A percentile compares a stretch with the other conserved stretches of the same genome.
Conservation (phyloP, 2,888 invertebrate genomes). For the Chirona hameri region DNA sequence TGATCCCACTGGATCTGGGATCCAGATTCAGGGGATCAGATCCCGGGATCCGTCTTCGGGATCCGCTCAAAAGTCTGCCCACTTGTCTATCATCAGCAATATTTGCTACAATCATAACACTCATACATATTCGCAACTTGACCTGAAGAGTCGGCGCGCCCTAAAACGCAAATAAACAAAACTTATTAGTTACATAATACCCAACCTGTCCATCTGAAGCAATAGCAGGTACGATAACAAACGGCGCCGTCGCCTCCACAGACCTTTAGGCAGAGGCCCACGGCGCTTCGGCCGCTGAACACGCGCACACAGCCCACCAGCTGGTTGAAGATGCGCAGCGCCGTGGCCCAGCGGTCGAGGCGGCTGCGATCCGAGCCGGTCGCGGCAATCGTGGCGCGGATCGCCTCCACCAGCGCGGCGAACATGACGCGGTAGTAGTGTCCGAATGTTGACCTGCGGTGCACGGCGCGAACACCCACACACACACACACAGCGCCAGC, state of each 20-base stretch:
- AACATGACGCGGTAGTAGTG: slow-evolving; percentile 38
- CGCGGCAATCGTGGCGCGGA: slow-evolving; percentile 30
- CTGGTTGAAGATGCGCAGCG: slow-evolving; percentile 56
- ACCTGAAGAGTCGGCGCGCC: too few species aligned
- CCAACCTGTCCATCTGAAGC: too few species aligned
- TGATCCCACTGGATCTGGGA: too few species aligned
- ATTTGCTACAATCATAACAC: too few species aligned
- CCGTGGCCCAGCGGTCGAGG: slow-evolving; percentile 34
- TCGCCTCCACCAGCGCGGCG: slow-evolving; percentile 36
- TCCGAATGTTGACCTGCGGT: slow-evolving; percentile 35
- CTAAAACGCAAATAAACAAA: too few species aligned
- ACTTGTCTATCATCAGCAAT: too few species aligned
- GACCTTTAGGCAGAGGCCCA: slow-evolving; percentile 62
- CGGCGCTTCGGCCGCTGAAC: slow-evolving; percentile 60
- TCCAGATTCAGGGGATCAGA: too few species aligned
- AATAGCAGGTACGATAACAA: background rate
- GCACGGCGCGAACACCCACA: background rate
- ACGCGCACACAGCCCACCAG: slow-evolving; percentile 63
- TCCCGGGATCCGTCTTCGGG: too few species aligned
- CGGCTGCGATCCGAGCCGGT: background rate
- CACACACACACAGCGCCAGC: too few species aligned
- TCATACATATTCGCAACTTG: too few species aligned
- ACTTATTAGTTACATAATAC: too few species aligned
- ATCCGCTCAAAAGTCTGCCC: too few species aligned
- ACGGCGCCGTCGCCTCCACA: background rate